These are phyloP conservation scores for Ptychochromis oligacanthus DNA, from an alignment of 2,113 vertebrate species.

Conservation along the genomic window DNA sequence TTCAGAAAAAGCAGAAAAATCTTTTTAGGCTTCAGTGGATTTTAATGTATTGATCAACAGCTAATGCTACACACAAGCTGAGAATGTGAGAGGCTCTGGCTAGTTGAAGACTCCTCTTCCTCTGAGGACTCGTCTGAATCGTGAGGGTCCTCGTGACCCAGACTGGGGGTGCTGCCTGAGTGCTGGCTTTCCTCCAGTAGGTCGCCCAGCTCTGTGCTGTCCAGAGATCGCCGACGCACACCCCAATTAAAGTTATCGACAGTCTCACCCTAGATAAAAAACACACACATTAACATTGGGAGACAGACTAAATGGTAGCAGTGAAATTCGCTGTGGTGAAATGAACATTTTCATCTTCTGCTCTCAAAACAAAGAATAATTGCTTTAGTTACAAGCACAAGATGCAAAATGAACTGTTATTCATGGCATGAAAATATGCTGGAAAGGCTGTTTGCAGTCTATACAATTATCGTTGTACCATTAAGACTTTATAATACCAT, in stretches of 20 bases:
- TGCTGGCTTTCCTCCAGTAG: conserved; percentile 94
- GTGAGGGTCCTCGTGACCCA: conserved; percentile 88
- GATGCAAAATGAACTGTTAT: conserved; percentile 62
- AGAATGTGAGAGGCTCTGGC: conserved; percentile 93
- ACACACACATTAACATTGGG: conserved; percentile 39
- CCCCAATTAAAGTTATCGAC: conserved; percentile 99
- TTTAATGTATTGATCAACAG: conserved; percentile 4
- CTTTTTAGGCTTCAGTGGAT: conserved; percentile 4
- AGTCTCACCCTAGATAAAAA: conserved; percentile 89
- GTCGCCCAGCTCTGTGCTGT: conserved; percentile 96
- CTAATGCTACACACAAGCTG: conserved; percentile 84
- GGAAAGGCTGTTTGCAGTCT: conserved; percentile 12
- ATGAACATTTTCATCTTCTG: background rate
- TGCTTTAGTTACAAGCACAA: conserved; percentile 51
- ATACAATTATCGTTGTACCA: conserved; percentile 1
- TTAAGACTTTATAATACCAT: background rate
- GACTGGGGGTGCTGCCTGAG: conserved; percentile 91
- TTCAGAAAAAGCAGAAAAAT: background rate
- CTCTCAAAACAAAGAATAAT: conserved; percentile 4
- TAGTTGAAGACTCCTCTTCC: conserved; percentile 93
- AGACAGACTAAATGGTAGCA: conserved; percentile 8
- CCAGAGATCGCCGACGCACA: conserved; percentile 94
- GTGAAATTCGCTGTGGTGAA: background rate
- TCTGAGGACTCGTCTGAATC: conserved; percentile 97
- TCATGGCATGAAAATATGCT: conserved; percentile 49